These are phyloP conservation scores for Helicolenus hilgendorfi DNA, from an alignment of 2,797 vertebrate genomes.

Conservation along the genomic window DNA sequence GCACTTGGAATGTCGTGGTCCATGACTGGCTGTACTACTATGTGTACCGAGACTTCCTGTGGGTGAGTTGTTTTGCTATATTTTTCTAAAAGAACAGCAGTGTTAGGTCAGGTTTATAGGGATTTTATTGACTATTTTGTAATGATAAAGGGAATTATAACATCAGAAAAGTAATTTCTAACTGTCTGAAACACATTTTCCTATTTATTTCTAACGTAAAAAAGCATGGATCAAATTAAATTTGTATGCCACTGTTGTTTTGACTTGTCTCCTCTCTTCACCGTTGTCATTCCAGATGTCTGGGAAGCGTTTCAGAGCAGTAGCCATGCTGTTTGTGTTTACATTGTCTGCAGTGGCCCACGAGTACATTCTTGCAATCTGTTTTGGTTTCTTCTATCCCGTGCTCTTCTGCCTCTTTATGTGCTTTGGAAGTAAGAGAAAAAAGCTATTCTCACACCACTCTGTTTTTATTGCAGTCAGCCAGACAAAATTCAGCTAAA, in stretches of 20 bases:
- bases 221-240: neutral
- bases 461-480: neutral
- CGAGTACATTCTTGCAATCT: conserved; percentile 94
- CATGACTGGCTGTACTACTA: conserved; percentile 99
- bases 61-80: conserved; percentile 88
- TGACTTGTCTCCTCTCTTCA: neutral
- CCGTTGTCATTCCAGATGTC: conserved; percentile 90
- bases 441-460: neutral
- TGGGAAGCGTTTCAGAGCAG: conserved; percentile 92
- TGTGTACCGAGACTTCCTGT: conserved; percentile 95
- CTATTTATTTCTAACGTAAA: neutral
- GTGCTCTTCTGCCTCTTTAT: conserved; percentile 96
- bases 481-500: neutral
- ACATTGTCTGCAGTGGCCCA: conserved; percentile 95
- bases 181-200: neutral
- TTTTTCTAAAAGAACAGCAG: neutral
- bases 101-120: neutral
- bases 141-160: neutral
- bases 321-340: conserved; percentile 95
- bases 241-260: neutral
- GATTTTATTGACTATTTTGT: neutral
- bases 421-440: conserved; percentile 96
- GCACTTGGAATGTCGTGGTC: conserved; percentile 98
- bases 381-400: conserved; percentile 97
- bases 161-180: neutral